phyloP scores from a whole-genome alignment of 2,888 invertebrate genomes.

The Papilio gigon region DNA sequence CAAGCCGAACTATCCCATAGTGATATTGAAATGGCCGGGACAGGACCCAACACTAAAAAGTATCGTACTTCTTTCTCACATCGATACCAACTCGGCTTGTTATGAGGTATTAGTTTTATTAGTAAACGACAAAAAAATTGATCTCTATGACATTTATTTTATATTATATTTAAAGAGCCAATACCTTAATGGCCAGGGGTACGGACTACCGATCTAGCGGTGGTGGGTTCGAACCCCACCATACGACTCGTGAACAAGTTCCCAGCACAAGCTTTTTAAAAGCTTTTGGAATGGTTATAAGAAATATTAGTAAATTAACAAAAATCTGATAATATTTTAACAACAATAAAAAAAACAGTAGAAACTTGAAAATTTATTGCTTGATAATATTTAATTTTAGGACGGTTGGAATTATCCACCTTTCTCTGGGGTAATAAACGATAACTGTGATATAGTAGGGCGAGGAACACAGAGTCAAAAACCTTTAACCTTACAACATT shows the following conservation, averaged over 20 bases:
- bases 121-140: no score
- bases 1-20: constrained; percentile 1
- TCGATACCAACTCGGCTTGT: constrained; percentile 14
- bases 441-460: constrained; percentile 13
- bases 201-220: no score
- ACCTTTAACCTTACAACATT: background rate
- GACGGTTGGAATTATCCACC: constrained; percentile 21
- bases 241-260: no score
- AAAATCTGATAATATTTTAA: no score
- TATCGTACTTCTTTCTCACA: constrained; percentile 4
- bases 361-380: background rate
- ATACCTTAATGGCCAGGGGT: no score
- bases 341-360: no score
- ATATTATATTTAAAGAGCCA: no score
- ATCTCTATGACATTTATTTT: no score
- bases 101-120: constrained; percentile 19
- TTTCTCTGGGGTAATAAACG: constrained; percentile 5
- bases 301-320: no score
- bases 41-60: constrained; percentile 6
- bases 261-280: no score
- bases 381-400: background rate
- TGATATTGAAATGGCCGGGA: constrained; percentile 18
- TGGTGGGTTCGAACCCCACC: no score
- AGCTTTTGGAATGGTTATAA: no score
- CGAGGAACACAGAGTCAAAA: background rate